A percentile compares a stretch with the other conserved stretches of the same genome.
These are phyloP conservation scores for Hippocampus mohnikei DNA, from an alignment of 2,113 vertebrate genomes.

Conservation along the genomic window DNA sequence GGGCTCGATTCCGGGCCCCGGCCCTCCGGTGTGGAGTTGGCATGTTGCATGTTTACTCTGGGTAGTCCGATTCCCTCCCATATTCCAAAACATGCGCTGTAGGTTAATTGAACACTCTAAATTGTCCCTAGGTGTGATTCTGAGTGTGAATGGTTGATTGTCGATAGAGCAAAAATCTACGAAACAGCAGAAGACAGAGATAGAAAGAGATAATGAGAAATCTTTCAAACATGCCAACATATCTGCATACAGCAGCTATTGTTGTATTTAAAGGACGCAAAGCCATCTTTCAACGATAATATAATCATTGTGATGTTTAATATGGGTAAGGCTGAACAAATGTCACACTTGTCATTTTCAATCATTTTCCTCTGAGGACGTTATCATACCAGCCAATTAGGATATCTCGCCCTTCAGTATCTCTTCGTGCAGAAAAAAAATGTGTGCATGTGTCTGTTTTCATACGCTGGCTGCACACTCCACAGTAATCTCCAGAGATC, in stretches of 20 bases:
- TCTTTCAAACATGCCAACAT: conserved; percentile 25
- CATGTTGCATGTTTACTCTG: too few species aligned
- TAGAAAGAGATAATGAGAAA: conserved; percentile 45
- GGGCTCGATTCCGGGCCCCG: too few species aligned
- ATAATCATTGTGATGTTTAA: conserved; percentile 30
- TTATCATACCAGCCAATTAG: conserved; percentile 32
- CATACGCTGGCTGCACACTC: background rate
- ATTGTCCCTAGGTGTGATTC: too few species aligned
- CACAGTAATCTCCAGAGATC: background rate
- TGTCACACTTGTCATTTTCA: conserved; percentile 40
- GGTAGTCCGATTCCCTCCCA: too few species aligned
- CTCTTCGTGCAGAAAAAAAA: conserved; percentile 8
- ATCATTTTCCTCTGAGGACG: conserved; percentile 29
- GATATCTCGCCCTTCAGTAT: conserved; percentile 14
- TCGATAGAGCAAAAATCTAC: background rate
- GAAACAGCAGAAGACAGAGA: background rate
- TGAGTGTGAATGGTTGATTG: background rate
- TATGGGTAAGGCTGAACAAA: conserved; percentile 19
- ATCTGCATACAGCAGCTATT: conserved; percentile 4
- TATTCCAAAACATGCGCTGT: too few species aligned
- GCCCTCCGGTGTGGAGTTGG: too few species aligned
- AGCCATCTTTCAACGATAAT: conserved; percentile 19
- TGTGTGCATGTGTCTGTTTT: conserved; percentile 2
- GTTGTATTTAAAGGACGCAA: conserved; percentile 21
- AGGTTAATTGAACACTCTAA: too few species aligned